Base-by-base conservation (phyloP, 1,140 invertebrate species). In the Hylaeus anthracinus region DNA sequence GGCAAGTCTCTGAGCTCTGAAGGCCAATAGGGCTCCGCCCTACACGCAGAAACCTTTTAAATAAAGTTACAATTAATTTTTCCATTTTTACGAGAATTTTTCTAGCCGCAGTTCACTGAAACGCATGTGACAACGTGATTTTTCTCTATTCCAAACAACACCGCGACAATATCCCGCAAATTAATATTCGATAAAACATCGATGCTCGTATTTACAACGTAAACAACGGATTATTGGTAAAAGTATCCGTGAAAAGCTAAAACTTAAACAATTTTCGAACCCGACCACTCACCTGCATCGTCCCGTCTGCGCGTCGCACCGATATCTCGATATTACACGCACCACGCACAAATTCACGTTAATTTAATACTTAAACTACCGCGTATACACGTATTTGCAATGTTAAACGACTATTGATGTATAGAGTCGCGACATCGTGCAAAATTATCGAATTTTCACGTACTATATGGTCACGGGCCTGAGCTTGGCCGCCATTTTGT, bases 251-350 rank as follows among this genome's bases (percentile, higher is more conserved):
- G 5, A 45, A 64, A 65, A 72, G 67, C 41, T 56, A n/a, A 81
- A 85, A 86, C 88, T 79, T 76, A 65, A 81, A 75, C 74, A 85
- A 88, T 80, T 80, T 81, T 75, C 81, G 83, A 82, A 90, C 79
- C 79, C 85, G 78, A 83, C 63, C 91, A 93, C 92, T 93, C 92
- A 93, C 92, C 92, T 93, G 92, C 92, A 93, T 93, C 87, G 88
- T 91, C 79, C 86, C 86, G 90, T 92, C 88, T 92, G 92, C 92
- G 92, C 91, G 92, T 92, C 90, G 88, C 88, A 91, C 82, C 84
- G 80, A 85, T 73, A 75, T 72, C 53, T 86, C 83, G 43, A 82
- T 74, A 58, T 63, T 55, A 82, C 65, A 55, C 60, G 43, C 75
- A 79, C 70, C 9, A 65, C 51, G 39, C 76, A 71, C 71, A 73